Conservation (phyloP, 2,113 vertebrate species). For the Triplophysa siluroides region DNA sequence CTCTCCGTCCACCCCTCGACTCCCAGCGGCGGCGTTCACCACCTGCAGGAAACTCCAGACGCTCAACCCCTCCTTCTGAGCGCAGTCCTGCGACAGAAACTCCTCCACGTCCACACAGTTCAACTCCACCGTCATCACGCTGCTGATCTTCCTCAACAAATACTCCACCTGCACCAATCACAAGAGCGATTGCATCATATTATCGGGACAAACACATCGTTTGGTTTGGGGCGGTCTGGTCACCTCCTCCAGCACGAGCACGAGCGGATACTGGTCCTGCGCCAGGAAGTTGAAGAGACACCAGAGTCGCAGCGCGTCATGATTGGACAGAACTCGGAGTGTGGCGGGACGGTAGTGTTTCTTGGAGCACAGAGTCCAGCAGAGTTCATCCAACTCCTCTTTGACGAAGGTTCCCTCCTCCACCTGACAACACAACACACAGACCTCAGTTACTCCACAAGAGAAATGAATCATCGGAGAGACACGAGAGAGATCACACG, state of each 20-base stretch:
- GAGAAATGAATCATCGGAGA: too few species aligned
- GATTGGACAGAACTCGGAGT: conserved; percentile 77
- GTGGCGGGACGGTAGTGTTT: conserved; percentile 87
- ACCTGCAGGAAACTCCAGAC: conserved; percentile 92
- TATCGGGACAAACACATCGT: too few species aligned
- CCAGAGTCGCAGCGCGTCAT: conserved; percentile 91
- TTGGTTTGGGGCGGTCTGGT: background rate
- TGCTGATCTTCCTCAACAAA: conserved; percentile 89
- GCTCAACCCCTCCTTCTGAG: conserved; percentile 77
- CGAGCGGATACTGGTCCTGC: conserved; percentile 93
- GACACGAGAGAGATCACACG: background rate
- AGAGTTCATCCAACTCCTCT: conserved; percentile 91
- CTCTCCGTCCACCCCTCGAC: conserved; percentile 79
- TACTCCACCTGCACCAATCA: conserved; percentile 84
- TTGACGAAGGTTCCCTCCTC: conserved; percentile 90
- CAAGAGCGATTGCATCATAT: background rate
- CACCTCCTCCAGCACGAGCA: conserved; percentile 96
- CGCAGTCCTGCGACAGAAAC: conserved; percentile 81
- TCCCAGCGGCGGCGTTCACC: conserved; percentile 86
- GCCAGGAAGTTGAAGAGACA: conserved; percentile 98
- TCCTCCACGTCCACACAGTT: conserved; percentile 86
- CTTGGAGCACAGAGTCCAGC: conserved; percentile 95
- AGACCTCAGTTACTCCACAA: background rate
- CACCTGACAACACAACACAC: conserved; percentile 73
- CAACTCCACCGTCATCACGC: conserved; percentile 86